phyloP scores from a whole-genome alignment of 2,113 vertebrate genomes.

The Carettochelys insculpta region DNA sequence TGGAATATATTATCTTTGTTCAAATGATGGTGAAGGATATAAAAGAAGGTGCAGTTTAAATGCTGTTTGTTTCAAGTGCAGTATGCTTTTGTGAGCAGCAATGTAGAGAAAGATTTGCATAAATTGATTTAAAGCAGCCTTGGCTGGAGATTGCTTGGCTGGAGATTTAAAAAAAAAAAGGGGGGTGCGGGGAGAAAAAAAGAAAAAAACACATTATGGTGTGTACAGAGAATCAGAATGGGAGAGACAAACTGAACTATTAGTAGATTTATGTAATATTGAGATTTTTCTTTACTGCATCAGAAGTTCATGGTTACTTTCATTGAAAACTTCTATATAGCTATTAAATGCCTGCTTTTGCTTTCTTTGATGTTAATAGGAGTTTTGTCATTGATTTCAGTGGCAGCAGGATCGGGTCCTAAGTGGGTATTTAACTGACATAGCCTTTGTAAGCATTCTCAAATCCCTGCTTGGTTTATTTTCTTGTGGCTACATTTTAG shows the following conservation, averaged over 20 bases:
- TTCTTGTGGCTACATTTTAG: not conserved
- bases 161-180: not conserved
- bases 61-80: not conserved
- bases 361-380: not conserved
- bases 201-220: not conserved
- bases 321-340: not conserved
- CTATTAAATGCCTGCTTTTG: not conserved
- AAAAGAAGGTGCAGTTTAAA: not conserved
- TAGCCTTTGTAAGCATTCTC: not conserved
- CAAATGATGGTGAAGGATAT: not conserved
- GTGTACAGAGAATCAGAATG: not conserved
- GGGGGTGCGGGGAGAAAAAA: too few species aligned
- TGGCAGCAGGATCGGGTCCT: not conserved
- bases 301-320: not conserved
- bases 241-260: not conserved
- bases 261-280: not conserved
- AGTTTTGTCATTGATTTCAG: constrained; percentile 14
- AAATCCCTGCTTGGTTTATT: not conserved
- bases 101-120: not conserved
- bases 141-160: not conserved
- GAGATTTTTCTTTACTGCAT: not conserved
- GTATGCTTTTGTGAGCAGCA: not conserved
- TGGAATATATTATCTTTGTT: not conserved
- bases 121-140: not conserved
- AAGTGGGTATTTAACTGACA: not conserved